phyloP scores from a whole-genome alignment of 2,113 vertebrate genomes.

The Rhineura floridana region DNA sequence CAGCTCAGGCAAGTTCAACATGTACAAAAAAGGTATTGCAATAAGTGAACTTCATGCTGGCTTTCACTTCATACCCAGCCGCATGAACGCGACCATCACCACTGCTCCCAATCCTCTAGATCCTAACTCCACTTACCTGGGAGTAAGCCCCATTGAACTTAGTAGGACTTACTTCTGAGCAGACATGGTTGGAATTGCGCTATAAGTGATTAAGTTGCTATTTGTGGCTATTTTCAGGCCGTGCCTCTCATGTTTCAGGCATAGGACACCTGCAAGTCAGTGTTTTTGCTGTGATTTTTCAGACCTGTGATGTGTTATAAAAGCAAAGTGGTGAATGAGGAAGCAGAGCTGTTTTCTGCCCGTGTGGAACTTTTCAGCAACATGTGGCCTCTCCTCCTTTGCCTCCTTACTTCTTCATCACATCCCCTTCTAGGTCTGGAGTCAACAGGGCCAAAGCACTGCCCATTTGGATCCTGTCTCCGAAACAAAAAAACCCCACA shows the following conservation, averaged over 20 bases:
- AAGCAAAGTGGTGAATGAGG: not conserved
- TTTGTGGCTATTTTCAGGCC: not conserved
- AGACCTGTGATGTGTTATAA: not conserved
- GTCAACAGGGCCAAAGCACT: conserved; percentile 31
- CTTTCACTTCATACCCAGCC: not conserved
- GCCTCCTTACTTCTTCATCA: conserved; percentile 19
- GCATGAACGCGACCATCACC: not conserved
- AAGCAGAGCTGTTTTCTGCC: not conserved
- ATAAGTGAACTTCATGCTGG: not conserved
- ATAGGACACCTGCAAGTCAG: not conserved
- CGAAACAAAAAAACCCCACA: not conserved
- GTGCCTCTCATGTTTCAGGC: not conserved
- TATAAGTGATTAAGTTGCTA: too few relatives aligned
- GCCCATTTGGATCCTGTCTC: not conserved
- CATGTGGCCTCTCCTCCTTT: conserved; percentile 6
- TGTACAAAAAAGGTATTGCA: not conserved
- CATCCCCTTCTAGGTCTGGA: conserved; percentile 34
- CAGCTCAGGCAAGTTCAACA: not conserved
- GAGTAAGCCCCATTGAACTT: too few relatives aligned
- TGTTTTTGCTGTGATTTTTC: not conserved
- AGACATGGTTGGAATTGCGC: too few relatives aligned
- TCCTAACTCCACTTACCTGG: too few relatives aligned
- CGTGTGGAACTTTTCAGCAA: conserved; percentile 29
- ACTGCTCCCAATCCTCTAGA: not conserved
- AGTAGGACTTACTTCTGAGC: too few relatives aligned